Base-by-base conservation (phyloP, 2,888 invertebrate genomes). In the Trisateles emortualis region DNA sequence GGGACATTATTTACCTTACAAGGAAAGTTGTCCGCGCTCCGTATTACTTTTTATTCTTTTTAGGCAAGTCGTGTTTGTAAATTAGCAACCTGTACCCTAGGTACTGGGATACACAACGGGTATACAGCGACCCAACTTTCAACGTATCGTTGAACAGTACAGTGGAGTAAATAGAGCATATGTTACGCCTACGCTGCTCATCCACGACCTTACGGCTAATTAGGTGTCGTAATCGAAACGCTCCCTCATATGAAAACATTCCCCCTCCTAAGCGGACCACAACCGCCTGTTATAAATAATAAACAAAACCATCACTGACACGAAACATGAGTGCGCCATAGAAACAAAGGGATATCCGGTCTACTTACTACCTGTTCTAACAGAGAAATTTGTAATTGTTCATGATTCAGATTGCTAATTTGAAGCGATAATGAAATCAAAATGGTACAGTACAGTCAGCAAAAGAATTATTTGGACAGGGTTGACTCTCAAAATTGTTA, bases 331-430 rank as follows among this genome's bases (percentile, higher is more conserved):
- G 79, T 78, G 62, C 72, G 52, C 68, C 64, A 72, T 78, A 83
- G 81, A 87, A 88, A 86, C 84, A 83, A 83, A 82, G 74, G 83
- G 83, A 85, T 84, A 83, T 90, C 88, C 88, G 87, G 81, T 81
- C 72, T 67, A 71, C 63, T 76, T 78, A 72, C 65, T 62, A 72
- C 61, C 65, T 63, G 68, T 58, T 53, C 52, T 26, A 66, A 47
- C 52, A 60, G 69, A 71, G 63, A 72, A 70, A 72, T 68, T 61
- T 56, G 61, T 71, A 72, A 77, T 73, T 74, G 49, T 61, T 53
- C 51, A 47, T 57, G 52, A 61, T 65, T 51, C 52, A 56, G 63
- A 60, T 57, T 60, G 54, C 55, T 49, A 57, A 58, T 71, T 68
- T 45, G 19, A 43, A 16, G 32, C 50, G 53, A 39, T 56, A 42